Evolutionary conservation across 2,797 vertebrate species (phyloP).

Genomic region (Adrianichthys oophorus): DNA sequence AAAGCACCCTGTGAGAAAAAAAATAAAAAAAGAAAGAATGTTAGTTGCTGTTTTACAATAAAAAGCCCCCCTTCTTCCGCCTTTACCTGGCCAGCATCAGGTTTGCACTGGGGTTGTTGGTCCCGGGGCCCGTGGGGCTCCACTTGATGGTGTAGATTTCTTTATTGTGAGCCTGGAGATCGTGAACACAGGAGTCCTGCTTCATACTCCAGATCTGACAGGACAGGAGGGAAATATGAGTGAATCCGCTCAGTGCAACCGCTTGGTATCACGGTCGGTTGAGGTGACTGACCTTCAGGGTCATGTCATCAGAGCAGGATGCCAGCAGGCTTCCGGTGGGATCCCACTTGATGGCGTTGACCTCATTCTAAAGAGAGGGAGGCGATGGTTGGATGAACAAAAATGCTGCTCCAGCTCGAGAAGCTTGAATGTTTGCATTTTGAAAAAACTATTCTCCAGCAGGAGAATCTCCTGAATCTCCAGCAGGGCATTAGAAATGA

Average conservation of each 20-base stretch:
- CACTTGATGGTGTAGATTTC: constrained; percentile 99
- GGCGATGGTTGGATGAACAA: neutral
- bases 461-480: no score
- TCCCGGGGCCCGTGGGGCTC: constrained; percentile 98
- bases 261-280: neutral
- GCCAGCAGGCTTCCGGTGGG: constrained; percentile 96
- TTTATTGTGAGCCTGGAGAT: constrained; percentile 99
- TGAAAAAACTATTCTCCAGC: neutral
- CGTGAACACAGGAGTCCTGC: constrained; percentile 96
- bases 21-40: no score
- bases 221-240: neutral
- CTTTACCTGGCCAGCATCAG: constrained; percentile 96
- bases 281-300: constrained; percentile 86
- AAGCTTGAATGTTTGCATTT: neutral
- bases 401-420: neutral
- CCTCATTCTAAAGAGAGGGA: constrained; percentile 87
- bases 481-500: no score
- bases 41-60: no score
- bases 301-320: constrained; percentile 99
- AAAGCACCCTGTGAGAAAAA: no score
- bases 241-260: neutral
- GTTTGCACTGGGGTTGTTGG: constrained; percentile 97
- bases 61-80: neutral
- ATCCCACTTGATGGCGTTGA: constrained; percentile 99
- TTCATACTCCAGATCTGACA: constrained; percentile 99